Percentiles rank a stretch among this genome's conserved stretches.
Conservation (phyloP, 1,140 invertebrate genomes). For the Streblospio benedicti region DNA sequence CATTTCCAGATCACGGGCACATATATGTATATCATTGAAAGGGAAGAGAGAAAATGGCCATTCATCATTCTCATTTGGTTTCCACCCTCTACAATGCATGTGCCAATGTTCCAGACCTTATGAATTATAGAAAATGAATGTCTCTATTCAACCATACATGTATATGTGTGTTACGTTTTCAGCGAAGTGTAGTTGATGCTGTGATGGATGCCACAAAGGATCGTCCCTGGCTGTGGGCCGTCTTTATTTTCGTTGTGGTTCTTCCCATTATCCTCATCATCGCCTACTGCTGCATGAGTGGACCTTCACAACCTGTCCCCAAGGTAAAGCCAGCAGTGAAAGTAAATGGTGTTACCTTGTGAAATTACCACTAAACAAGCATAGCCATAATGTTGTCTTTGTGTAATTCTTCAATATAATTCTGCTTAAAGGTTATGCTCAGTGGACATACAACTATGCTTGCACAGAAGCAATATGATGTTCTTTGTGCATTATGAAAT, state of each 20-base stretch:
- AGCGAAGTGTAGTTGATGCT: conserved; percentile 73
- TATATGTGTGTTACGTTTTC: no score
- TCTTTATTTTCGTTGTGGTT: conserved; percentile 71
- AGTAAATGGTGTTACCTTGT: conserved; percentile 21
- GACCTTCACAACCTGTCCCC: no score
- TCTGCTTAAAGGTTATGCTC: background rate
- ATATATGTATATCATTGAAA: no score
- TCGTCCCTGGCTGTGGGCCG: conserved; percentile 82
- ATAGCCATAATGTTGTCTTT: conserved; percentile 16
- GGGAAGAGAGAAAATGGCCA: no score
- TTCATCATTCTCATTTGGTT: no score
- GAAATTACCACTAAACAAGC: background rate
- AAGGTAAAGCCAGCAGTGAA: conserved; percentile 23
- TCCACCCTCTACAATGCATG: no score
- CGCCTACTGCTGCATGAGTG: conserved; percentile 62
- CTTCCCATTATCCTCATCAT: conserved; percentile 71
- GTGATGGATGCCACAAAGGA: conserved; percentile 73
- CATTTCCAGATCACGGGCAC: no score
- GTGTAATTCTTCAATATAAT: background rate
- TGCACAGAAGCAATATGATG: conserved; percentile 15
- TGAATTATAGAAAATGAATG: no score
- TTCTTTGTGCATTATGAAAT: conserved; percentile 1
- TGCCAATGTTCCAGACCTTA: no score
- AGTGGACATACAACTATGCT: conserved; percentile 15
- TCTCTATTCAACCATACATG: no score